Evolutionary conservation across 1,140 invertebrate species (phyloP), one percentile per base, ranked within the genome.

Genomic region (Acyrthosiphon pisum): DNA sequence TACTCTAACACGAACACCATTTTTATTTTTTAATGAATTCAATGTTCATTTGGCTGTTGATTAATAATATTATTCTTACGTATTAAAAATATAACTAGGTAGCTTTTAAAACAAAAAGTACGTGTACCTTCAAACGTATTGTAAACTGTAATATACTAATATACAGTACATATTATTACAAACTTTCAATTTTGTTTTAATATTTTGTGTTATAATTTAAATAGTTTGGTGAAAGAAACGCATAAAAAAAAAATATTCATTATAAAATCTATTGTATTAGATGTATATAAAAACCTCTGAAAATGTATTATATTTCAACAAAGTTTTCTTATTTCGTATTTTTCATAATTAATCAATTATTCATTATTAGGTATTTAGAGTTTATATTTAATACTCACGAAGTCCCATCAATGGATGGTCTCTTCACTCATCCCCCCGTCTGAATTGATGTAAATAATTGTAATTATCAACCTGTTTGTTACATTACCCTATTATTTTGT

Each of bases 1-100:
- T 76, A 68, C 60, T 6, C n/a, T n/a, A 35, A 76, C 60, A 76
- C 14, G 60, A 76, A 76, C 60, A 76, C n/a, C 30, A 76, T 76
- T 76, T 76, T 76, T 76, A n/a, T n/a, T 76, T 76, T 76, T 76
- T 76, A n/a, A 76, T 76, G 60, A n/a, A 76, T n/a, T 76, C n/a
- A 76, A 76, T 76, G 14, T n/a, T 76, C 60, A 76, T 76, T 76
- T 76, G 30, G 14, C 14, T 76, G 60, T 76, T 76, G 60, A 76
- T 76, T n/a, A 76, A 76, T n/a, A 76, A 76, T 76, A 76, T 76
- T n/a, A 76, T 76, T 76, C 60, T 76, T 76, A 76, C 14, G 6
- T 76, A 76, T 76, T n/a, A 76, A 76, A 23, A 76, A 76, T 14
- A 76, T 76, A 76, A n/a, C 60, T 76, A 56, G 6, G 20, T 22